Conservation (phyloP, 2,888 invertebrate genomes). For the Sarcophaga caerulescens region DNA sequence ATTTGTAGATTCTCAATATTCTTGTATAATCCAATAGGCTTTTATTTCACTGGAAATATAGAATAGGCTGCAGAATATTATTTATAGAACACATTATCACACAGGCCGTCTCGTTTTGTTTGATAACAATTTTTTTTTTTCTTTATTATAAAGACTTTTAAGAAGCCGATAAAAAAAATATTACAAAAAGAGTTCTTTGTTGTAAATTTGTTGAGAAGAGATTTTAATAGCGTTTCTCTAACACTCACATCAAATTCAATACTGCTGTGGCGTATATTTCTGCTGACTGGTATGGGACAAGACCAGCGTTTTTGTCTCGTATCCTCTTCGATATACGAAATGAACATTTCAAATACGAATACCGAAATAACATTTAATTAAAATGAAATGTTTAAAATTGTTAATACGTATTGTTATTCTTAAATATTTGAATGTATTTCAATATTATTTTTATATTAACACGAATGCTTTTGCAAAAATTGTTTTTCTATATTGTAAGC, state of each 20-base stretch:
- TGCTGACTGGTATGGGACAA: constrained; percentile 60
- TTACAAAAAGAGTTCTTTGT: no score
- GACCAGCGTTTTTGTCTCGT: constrained; percentile 60
- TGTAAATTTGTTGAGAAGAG: no score
- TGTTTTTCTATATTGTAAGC: constrained; percentile 14
- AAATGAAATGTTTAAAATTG: neutral
- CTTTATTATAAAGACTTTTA: no score
- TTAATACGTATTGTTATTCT: no score
- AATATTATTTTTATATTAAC: neutral
- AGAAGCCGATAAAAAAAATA: no score
- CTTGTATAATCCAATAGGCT: no score
- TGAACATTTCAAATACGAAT: constrained; percentile 50
- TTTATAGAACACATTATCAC: neutral
- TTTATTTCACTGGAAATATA: no score
- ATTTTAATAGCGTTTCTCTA: neutral
- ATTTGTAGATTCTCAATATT: no score
- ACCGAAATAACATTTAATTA: constrained; percentile 37
- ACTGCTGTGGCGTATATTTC: constrained; percentile 55
- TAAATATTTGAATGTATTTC: neutral
- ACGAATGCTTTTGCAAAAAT: neutral
- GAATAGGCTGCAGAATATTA: neutral
- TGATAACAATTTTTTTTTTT: neutral
- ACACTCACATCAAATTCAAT: constrained; percentile 64
- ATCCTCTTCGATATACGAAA: constrained; percentile 61
- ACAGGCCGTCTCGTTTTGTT: neutral